Conservation (phyloP, 1,140 invertebrate species). For the Conus ventricosus region DNA sequence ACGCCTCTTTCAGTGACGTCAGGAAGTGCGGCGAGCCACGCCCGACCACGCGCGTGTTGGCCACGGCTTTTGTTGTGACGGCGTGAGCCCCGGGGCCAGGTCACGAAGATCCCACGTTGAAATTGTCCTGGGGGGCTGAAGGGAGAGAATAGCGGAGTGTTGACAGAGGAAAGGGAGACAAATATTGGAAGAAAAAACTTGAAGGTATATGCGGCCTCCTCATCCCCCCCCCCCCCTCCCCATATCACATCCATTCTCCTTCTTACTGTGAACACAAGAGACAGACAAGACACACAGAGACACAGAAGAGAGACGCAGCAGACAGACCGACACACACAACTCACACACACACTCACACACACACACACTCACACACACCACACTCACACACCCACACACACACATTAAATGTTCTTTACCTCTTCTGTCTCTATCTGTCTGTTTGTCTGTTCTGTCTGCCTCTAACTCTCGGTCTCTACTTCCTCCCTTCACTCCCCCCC, state of each 20-base stretch:
- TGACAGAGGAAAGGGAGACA: not conserved
- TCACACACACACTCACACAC: not conserved
- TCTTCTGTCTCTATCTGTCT: not conserved
- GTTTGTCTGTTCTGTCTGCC: no score
- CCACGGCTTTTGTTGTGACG: constrained; percentile 89
- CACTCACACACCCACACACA: not conserved
- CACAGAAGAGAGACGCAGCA: no score
- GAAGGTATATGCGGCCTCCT: not conserved
- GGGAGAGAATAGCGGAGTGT: not conserved
- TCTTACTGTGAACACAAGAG: no score
- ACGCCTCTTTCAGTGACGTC: constrained; percentile 44
- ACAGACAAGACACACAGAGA: no score
- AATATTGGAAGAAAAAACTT: not conserved
- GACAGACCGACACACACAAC: not conserved
- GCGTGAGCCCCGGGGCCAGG: constrained; percentile 91
- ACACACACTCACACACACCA: not conserved
- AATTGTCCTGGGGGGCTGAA: constrained; percentile 79
- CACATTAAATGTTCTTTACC: not conserved
- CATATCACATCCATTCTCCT: no score
- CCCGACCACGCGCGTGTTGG: constrained; percentile 93
- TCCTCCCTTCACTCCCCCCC: not conserved
- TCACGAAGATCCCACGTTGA: constrained; percentile 93
- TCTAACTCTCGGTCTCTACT: not conserved
- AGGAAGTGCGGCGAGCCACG: constrained; percentile 89
- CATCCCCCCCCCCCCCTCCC: not conserved